Evolutionary conservation across 37 sponge, comb jelly and placozoan species (phyloP).

Genomic region (Spongilla lacustris): DNA sequence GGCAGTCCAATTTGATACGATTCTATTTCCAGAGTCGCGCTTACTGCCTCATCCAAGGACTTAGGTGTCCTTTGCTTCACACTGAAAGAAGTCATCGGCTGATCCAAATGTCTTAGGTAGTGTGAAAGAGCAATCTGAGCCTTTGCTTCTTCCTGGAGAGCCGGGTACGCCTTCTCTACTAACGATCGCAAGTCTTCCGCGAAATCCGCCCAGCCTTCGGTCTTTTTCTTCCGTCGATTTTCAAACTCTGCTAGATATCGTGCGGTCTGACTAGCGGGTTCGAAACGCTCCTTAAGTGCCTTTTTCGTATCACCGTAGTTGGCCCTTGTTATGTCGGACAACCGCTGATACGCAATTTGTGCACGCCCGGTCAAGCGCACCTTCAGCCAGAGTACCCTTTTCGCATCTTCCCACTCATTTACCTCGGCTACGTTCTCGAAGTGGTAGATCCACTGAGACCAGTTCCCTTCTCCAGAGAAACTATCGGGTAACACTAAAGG

Average conservation of each 20-base stretch:
- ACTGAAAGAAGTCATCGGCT: too few species aligned
- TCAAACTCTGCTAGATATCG: slow-evolving; percentile 50
- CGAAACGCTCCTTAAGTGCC: slow-evolving; percentile 47
- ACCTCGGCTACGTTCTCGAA: slow-evolving; percentile 42
- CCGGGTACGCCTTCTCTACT: slow-evolving; percentile 47
- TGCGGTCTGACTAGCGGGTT: slow-evolving; percentile 22
- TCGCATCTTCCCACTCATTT: slow-evolving; percentile 43
- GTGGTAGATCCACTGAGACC: slow-evolving; percentile 35
- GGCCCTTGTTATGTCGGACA: background rate
- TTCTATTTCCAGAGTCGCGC: too few species aligned
- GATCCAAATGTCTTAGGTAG: too few species aligned
- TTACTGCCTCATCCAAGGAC: too few species aligned
- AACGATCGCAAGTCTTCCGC: slow-evolving; percentile 28
- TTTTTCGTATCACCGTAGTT: background rate
- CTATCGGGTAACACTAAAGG: slow-evolving; percentile 24
- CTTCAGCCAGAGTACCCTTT: slow-evolving; percentile 36
- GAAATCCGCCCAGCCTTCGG: slow-evolving; percentile 46
- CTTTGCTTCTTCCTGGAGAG: slow-evolving; percentile 22
- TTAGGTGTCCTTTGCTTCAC: too few species aligned
- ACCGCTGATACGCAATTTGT: slow-evolving; percentile 14
- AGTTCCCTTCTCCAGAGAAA: slow-evolving; percentile 48
- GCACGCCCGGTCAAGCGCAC: slow-evolving; percentile 42
- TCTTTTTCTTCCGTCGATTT: slow-evolving; percentile 22
- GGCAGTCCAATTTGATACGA: too few species aligned
- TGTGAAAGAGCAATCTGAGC: slow-evolving; percentile 3